These are phyloP conservation scores for Champsocephalus esox DNA, from an alignment of 2,797 vertebrate genomes.

Conservation along the genomic window DNA sequence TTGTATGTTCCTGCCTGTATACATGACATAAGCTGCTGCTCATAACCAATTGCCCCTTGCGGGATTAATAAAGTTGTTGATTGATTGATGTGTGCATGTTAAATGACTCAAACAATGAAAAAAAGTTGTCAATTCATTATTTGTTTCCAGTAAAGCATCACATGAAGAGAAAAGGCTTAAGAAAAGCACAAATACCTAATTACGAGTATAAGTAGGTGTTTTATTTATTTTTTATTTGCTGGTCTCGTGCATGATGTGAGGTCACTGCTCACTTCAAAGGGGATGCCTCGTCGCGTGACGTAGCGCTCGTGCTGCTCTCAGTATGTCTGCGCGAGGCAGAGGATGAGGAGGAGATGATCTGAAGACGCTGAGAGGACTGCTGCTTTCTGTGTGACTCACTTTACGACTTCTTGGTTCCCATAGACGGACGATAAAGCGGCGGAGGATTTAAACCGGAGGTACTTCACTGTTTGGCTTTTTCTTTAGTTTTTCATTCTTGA, in stretches of 20 bases:
- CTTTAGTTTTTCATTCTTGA: background rate
- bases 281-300: slow-evolving; percentile 75
- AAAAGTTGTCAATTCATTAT: background rate
- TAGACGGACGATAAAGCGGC: accelerated
- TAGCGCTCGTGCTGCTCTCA: slow-evolving; percentile 49
- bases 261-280: slow-evolving; percentile 53
- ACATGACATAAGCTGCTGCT: no score
- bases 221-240: background rate
- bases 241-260: slow-evolving; percentile 5
- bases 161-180: background rate
- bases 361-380: slow-evolving; percentile 47
- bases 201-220: background rate
- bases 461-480: no score
- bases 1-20: no score
- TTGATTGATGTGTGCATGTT: background rate
- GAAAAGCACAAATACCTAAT: background rate
- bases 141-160: background rate
- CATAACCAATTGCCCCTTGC: no score
- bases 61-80: no score
- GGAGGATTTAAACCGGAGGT: background rate
- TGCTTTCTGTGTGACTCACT: slow-evolving; percentile 57
- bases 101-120: background rate
- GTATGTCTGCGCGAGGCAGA: slow-evolving; percentile 23
- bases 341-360: slow-evolving; percentile 59
- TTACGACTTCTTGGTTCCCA: background rate